phyloP scores from a whole-genome alignment of 2,888 invertebrate species.

The Nasonovia ribisnigri region DNA sequence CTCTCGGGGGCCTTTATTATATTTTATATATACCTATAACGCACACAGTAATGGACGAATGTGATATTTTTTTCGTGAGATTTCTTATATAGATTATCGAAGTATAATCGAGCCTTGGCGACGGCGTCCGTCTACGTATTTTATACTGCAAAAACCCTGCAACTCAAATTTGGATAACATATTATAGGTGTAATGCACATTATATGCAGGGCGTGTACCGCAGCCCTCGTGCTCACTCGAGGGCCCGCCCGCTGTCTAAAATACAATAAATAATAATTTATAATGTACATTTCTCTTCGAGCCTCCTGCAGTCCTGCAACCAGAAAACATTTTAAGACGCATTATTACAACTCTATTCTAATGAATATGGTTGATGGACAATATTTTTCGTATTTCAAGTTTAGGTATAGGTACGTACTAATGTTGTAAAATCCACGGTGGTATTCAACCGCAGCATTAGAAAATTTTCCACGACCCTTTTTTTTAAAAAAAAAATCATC shows the following conservation, averaged over 20 bases:
- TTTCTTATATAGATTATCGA: constrained; percentile 1
- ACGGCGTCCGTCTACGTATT: not conserved
- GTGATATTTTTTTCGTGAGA: not conserved
- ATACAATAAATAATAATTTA: not conserved
- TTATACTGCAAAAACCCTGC: not conserved
- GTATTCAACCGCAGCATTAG: not conserved
- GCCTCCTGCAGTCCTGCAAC: not conserved
- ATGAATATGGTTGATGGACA: not conserved
- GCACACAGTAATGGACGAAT: not conserved
- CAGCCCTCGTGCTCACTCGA: not conserved
- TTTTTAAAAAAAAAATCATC: not conserved
- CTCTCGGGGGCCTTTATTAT: not conserved
- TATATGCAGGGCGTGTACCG: not conserved
- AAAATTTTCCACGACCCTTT: not conserved
- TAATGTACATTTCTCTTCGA: not conserved
- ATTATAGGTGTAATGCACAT: not conserved
- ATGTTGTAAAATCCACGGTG: not conserved
- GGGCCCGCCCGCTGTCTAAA: not conserved
- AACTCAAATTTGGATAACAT: not conserved
- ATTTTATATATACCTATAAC: not conserved
- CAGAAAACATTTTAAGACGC: not conserved
- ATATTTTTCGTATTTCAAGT: not conserved
- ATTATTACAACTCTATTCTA: not conserved
- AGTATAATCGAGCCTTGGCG: not conserved
- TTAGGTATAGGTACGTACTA: not conserved